A percentile compares a stretch with the other conserved stretches of the same genome.
Conservation (phyloP, 2,113 vertebrate species). For the Papio anubis region DNA sequence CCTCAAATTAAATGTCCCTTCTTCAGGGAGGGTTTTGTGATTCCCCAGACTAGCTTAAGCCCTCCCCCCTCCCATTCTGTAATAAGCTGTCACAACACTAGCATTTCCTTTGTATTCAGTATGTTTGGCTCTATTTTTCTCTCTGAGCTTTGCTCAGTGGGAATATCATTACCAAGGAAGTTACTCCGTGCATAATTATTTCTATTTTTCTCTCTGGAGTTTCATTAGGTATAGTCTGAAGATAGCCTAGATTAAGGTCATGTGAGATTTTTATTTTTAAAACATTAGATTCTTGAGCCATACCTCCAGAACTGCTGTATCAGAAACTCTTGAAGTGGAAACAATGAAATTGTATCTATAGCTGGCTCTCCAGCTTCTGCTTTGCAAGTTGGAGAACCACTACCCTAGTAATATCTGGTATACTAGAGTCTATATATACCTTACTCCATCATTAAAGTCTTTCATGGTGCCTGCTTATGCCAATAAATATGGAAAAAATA, state of each 20-base stretch:
- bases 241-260: not conserved
- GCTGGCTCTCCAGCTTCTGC: not conserved
- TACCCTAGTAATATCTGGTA: not conserved
- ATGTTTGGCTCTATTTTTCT: not conserved
- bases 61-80: not conserved
- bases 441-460: not conserved
- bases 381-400: not conserved
- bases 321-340: not conserved
- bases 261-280: not conserved
- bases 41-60: not conserved
- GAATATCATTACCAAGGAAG: too few relatives aligned
- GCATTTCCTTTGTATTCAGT: not conserved
- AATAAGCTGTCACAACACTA: not conserved
- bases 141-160: too few relatives aligned
- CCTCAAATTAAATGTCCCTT: not conserved
- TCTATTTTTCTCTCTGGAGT: not conserved
- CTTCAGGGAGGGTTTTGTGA: not conserved
- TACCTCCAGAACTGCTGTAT: not conserved
- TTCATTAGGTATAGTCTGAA: not conserved
- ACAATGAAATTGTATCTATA: not conserved
- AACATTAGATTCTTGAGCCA: not conserved
- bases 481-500: conserved; percentile 1
- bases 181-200: too few relatives aligned
- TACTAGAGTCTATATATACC: not conserved
- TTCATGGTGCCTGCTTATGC: not conserved